A percentile compares a stretch with the other conserved stretches of the same genome.
Evolutionary conservation across 1,140 invertebrate species (phyloP).

Genomic region (Sarcophaga bullata): DNA sequence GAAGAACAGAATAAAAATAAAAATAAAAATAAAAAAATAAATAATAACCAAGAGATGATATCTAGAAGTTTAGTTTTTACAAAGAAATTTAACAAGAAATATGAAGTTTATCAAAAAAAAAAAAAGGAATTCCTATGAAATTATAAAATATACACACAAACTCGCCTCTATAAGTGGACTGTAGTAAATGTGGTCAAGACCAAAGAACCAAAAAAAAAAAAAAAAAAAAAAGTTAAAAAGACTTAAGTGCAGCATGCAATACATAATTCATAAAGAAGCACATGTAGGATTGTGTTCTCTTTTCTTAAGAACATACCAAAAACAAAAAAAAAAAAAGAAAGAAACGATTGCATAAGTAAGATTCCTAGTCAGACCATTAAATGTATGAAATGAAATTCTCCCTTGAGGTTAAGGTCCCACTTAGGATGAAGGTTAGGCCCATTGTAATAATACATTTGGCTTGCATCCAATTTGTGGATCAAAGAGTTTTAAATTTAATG

Average conservation of each 20-base stretch:
- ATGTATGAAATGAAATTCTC: background rate
- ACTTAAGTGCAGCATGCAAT: slow-evolving; percentile 31
- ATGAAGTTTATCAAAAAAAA: background rate
- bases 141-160: background rate
- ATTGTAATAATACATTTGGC: no score
- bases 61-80: slow-evolving; percentile 17
- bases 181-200: no score
- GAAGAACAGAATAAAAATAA: background rate
- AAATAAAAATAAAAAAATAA: slow-evolving; percentile 23
- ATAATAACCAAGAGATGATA: slow-evolving; percentile 40
- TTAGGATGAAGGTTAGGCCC: no score
- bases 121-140: slow-evolving; percentile 8
- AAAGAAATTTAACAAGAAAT: background rate
- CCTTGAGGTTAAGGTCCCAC: no score
- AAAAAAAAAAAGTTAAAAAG: slow-evolving; percentile 4
- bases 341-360: background rate
- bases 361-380: background rate
- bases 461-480: no score
- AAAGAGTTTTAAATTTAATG: no score
- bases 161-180: no score
- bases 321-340: background rate
- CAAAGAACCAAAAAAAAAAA: background rate
- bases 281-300: background rate
- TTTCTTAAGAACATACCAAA: no score
- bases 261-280: slow-evolving; percentile 23